Evolutionary conservation across 1,140 invertebrate genomes (phyloP).

Genomic region (Macrosteles quadrilineatus): DNA sequence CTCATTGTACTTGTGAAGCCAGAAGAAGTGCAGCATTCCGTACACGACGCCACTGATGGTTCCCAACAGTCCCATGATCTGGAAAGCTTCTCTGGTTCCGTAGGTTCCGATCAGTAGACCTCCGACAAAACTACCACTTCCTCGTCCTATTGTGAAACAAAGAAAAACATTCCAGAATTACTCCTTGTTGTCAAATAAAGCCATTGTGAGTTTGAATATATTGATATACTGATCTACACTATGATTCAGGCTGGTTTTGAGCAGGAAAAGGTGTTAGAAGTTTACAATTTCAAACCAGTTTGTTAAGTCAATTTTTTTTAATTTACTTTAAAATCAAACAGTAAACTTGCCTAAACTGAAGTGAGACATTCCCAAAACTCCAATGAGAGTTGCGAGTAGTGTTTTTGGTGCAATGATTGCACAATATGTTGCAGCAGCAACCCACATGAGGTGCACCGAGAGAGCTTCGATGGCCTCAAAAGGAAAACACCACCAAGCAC

Average conservation of each 20-base stretch:
- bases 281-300: no score
- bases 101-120: constrained; percentile 71
- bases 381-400: constrained; percentile 77
- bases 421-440: constrained; percentile 83
- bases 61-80: constrained; percentile 71
- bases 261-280: no score
- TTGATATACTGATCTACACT: no score
- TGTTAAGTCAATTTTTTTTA: no score
- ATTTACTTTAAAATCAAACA: no score
- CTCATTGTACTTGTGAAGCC: constrained; percentile 64
- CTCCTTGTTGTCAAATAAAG: no score
- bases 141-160: constrained; percentile 56
- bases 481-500: constrained; percentile 82
- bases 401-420: constrained; percentile 76
- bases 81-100: constrained; percentile 71
- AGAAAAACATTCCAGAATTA: no score
- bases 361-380: constrained; percentile 79
- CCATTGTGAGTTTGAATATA: no score
- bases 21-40: constrained; percentile 67
- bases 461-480: constrained; percentile 84
- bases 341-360: constrained; percentile 73
- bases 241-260: no score
- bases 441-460: constrained; percentile 86
- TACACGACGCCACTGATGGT: constrained; percentile 68
- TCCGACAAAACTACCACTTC: constrained; percentile 78